A percentile compares a stretch with the other conserved stretches of the same genome.
Evolutionary conservation across 2,888 invertebrate species (phyloP).

Genomic region (Coenonympha arcania): DNA sequence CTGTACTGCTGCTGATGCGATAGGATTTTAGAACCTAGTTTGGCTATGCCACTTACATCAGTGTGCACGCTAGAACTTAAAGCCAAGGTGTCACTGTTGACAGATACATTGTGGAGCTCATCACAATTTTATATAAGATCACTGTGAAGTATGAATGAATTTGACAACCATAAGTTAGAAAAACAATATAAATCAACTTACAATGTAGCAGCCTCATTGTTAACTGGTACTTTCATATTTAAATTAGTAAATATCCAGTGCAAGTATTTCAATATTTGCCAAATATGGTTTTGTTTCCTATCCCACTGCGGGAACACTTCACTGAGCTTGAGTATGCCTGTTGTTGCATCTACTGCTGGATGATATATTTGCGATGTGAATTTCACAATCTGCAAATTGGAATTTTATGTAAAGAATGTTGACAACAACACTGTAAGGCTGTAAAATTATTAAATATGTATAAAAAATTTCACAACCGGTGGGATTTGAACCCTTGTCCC

Average conservation of each 20-base stretch:
- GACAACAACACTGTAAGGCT: neutral
- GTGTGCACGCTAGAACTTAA: too few species aligned
- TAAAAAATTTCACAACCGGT: too few species aligned
- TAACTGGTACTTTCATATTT: constrained; percentile 80
- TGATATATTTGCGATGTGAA: constrained; percentile 91
- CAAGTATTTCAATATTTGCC: constrained; percentile 91
- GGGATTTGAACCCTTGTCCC: too few species aligned
- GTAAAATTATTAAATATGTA: neutral
- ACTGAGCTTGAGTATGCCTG: constrained; percentile 83
- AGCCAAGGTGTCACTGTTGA: too few species aligned
- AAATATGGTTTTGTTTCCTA: constrained; percentile 85
- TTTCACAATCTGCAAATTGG: constrained; percentile 78
- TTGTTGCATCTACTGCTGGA: constrained; percentile 85
- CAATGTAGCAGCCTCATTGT: constrained; percentile 81
- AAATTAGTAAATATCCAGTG: constrained; percentile 87
- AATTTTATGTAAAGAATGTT: neutral
- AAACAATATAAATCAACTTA: constrained; percentile 70
- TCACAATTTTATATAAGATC: too few species aligned
- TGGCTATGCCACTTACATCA: too few species aligned
- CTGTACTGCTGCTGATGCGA: too few species aligned
- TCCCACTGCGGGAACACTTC: constrained; percentile 91
- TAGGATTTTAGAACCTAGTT: too few species aligned
- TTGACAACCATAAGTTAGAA: too few species aligned
- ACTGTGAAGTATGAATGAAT: too few species aligned
- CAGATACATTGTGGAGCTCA: too few species aligned